phyloP scores from a whole-genome alignment of 2,888 invertebrate genomes.

The Hirtodrosophila histrioides region DNA sequence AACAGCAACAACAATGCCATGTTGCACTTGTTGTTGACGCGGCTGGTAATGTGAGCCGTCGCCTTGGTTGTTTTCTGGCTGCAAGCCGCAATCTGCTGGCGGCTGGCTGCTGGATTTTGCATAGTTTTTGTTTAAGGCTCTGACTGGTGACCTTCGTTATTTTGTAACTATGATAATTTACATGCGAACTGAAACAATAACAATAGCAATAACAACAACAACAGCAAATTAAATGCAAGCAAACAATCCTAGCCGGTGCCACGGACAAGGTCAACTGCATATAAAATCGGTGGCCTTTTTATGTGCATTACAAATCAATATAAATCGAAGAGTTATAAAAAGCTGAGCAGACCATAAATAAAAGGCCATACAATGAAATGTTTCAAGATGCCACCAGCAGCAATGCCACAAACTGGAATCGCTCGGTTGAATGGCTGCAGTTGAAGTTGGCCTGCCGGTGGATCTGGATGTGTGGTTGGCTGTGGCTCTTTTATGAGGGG shows the following conservation, averaged over 20 bases:
- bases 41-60: constrained; percentile 51
- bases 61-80: constrained; percentile 16
- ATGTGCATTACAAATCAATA: constrained; percentile 73
- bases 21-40: constrained; percentile 60
- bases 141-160: constrained; percentile 60
- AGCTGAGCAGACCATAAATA: constrained; percentile 73
- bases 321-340: constrained; percentile 79
- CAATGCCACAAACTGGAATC: constrained; percentile 68
- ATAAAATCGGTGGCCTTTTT: constrained; percentile 57
- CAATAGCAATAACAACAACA: not conserved
- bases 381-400: constrained; percentile 71
- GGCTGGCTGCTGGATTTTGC: constrained; percentile 41
- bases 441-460: constrained; percentile 5
- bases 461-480: constrained; percentile 7
- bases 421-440: constrained; percentile 71
- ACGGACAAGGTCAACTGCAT: constrained; percentile 73
- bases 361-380: constrained; percentile 71
- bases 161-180: constrained; percentile 67
- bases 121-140: constrained; percentile 42
- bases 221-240: constrained; percentile 8
- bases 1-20: constrained; percentile 43
- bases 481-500: not conserved
- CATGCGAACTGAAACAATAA: constrained; percentile 12
- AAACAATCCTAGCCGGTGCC: constrained; percentile 42
- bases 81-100: constrained; percentile 1